phyloP scores from a whole-genome alignment of 2,888 invertebrate species.

The Eupelmus urozonus region DNA sequence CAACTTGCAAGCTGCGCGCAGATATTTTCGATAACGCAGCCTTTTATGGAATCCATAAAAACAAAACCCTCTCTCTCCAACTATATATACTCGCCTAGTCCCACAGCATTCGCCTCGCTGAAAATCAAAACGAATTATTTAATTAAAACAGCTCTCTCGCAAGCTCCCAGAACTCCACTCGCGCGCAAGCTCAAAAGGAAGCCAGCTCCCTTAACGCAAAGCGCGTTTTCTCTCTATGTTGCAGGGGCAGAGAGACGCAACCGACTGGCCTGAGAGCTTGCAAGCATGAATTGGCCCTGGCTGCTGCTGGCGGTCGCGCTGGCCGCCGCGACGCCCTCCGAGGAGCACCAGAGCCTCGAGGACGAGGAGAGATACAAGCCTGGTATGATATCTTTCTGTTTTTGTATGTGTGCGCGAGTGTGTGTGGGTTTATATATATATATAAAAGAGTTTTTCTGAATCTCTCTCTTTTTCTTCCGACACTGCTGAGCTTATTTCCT shows the following conservation, averaged over 20 bases:
- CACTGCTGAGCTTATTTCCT: not conserved
- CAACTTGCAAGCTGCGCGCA: not conserved
- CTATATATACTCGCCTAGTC: too few relatives aligned
- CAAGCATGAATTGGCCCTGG: constrained; percentile 53
- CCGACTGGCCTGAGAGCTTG: too few relatives aligned
- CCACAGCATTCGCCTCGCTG: too few relatives aligned
- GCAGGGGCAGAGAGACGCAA: not conserved
- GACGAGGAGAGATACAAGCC: constrained; percentile 52
- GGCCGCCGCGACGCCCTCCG: constrained; percentile 42
- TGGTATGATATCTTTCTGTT: constrained; percentile 17
- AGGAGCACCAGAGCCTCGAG: constrained; percentile 5
- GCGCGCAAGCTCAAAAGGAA: too few relatives aligned
- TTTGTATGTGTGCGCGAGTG: not conserved
- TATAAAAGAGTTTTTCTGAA: not conserved
- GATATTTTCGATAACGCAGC: constrained; percentile 10
- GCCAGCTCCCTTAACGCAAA: not conserved
- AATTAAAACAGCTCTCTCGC: too few relatives aligned
- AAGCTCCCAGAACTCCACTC: too few relatives aligned
- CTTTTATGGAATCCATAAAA: constrained; percentile 35
- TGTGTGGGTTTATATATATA: too few relatives aligned
- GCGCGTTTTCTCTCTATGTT: not conserved
- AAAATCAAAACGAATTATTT: not conserved
- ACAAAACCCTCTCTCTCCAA: not conserved
- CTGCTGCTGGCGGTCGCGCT: constrained; percentile 45
- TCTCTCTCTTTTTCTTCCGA: not conserved